Evolutionary conservation across 2,797 vertebrate genomes (phyloP).

Genomic region (Columba guinea): DNA sequence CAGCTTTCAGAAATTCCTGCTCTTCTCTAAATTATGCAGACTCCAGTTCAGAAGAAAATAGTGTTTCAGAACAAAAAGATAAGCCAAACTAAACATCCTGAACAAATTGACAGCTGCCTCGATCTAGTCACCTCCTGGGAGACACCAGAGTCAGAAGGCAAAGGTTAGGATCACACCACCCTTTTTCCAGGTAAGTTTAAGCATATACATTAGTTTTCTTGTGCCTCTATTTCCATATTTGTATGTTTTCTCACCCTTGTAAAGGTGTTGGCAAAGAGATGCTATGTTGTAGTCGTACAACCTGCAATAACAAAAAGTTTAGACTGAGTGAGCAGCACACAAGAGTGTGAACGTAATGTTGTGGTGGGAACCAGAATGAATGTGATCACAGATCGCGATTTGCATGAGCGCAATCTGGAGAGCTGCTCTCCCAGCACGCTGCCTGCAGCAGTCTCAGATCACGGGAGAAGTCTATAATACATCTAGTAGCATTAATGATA

Average conservation of each 20-base stretch:
- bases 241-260: conserved; percentile 37
- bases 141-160: neutral
- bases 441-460: conserved; percentile 55
- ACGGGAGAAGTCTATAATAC: conserved; percentile 13
- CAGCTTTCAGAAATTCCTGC: neutral
- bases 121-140: neutral
- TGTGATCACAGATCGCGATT: conserved; percentile 62
- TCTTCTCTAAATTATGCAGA: neutral
- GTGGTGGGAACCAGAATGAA: conserved; percentile 59
- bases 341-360: conserved; percentile 61
- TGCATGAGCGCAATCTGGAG: conserved; percentile 68
- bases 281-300: conserved; percentile 52
- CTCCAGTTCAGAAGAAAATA: neutral
- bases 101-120: neutral
- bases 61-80: neutral
- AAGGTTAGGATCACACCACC: neutral
- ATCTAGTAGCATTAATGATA: conserved; percentile 2
- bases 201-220: neutral
- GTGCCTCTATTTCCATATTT: conserved; percentile 4
- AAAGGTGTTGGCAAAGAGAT: conserved; percentile 56
- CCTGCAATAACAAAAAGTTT: conserved; percentile 63
- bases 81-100: neutral
- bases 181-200: neutral
- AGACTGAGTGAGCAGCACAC: conserved; percentile 48
- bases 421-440: conserved; percentile 37